phyloP scores from a whole-genome alignment of 2,113 vertebrate species.

The Scopus umbretta region DNA sequence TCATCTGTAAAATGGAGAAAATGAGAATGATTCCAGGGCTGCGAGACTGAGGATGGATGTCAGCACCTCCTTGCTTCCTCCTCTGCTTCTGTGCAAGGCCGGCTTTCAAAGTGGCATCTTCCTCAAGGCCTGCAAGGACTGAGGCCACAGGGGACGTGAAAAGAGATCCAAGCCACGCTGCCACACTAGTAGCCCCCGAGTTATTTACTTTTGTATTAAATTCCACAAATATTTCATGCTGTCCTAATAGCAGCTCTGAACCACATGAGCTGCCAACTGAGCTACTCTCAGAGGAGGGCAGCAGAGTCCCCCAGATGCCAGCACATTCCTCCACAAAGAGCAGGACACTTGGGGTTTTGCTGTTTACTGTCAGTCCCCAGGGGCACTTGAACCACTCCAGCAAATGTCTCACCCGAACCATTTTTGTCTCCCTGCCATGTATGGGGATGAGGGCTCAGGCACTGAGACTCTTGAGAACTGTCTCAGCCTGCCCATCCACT shows the following conservation, averaged over 20 bases:
- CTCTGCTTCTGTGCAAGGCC: neutral
- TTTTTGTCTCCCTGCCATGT: neutral
- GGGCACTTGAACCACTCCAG: neutral
- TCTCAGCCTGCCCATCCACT: neutral
- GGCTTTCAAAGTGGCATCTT: neutral
- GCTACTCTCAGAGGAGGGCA: conserved; percentile 38
- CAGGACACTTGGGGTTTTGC: too few species aligned
- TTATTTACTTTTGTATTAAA: neutral
- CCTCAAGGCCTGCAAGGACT: neutral
- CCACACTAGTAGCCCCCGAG: neutral
- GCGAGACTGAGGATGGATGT: neutral
- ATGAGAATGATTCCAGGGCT: neutral
- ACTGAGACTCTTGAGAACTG: neutral
- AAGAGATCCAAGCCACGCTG: neutral
- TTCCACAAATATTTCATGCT: neutral
- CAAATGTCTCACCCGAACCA: neutral
- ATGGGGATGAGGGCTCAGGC: neutral
- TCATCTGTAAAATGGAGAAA: neutral
- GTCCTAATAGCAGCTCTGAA: neutral
- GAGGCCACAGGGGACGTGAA: neutral
- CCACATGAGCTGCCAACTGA: neutral
- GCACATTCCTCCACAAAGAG: neutral
- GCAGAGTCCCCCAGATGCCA: conserved; percentile 22
- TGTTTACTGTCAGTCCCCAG: neutral
- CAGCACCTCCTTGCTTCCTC: neutral